Base-by-base conservation (phyloP, 1,140 invertebrate species). In the Popillia japonica region DNA sequence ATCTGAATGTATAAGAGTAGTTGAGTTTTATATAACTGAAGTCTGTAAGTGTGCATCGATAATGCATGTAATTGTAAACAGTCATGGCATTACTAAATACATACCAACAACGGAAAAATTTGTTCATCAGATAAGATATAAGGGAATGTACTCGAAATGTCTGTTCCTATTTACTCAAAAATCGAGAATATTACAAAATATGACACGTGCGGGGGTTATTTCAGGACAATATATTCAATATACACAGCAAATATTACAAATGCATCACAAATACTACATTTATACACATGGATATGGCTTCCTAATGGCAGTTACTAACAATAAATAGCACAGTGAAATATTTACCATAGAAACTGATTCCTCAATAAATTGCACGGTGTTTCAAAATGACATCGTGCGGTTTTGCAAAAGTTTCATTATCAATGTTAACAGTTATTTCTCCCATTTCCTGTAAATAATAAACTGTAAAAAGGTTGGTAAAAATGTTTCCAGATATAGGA, bases 191-290 rank as follows among this genome's bases (percentile, higher is more conserved):
- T 23, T 22, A 8, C 22, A 68, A 68, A 68, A 10, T 34, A 68
- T 14, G 61, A 10, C 61, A 68, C 61, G 61, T 68, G 61, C 22
- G 27, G 27, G 20, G 61, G 27, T 34, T 68, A 68, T 68, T 68
- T 68, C 61, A 68, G 61, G 8, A 68, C 11, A 68, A 3, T 34
- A 22, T 64, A 17, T 68, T 68, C 17, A 22, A 68, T 68, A 27
- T 27, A 68, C 11, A 68, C 10, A 27, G 11, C 8, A 68, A 68
- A 68, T 68, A 68, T 68, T 68, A 68, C 61, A 20, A 68, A 6
- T 7, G 22, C 20, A 20, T 68, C 17, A 55, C 6, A 55, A 68
- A 27, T 27, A 10, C 6, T 22, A 14, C 8, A 22, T 27, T 17
- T 27, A 68, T 68, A 27, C n/a, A 20, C n/a, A 61, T n/a, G 11